Evolutionary conservation across 53 echinoderm and acorn worm genomes (phyloP).

Genomic region (Mesocentrotus franciscanus): DNA sequence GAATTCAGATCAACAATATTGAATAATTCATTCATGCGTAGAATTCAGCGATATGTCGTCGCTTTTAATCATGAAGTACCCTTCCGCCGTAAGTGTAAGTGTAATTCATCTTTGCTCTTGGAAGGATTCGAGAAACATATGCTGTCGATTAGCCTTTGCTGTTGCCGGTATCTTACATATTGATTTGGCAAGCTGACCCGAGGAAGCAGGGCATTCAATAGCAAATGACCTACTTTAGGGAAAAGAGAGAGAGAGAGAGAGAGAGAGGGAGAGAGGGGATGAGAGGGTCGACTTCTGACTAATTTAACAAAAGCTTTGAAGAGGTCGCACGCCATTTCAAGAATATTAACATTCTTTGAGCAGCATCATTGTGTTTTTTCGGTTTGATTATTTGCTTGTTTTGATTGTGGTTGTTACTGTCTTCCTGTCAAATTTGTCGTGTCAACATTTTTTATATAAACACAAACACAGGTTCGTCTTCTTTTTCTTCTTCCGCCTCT

Average conservation of each 20-base stretch:
- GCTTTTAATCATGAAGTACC: background rate
- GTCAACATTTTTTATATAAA: too few relatives aligned
- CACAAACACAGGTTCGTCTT: too few relatives aligned
- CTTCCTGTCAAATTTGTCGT: too few relatives aligned
- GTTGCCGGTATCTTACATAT: background rate
- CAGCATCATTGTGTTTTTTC: too few relatives aligned
- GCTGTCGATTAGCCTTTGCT: background rate
- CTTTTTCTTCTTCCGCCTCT: too few relatives aligned
- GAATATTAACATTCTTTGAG: too few relatives aligned
- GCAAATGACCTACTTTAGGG: background rate
- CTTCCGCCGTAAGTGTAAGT: background rate
- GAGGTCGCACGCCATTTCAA: too few relatives aligned
- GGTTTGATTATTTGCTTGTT: too few relatives aligned
- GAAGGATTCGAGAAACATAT: background rate
- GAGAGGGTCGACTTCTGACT: background rate
- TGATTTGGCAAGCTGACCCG: background rate
- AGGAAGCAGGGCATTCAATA: slow-evolving; percentile 34
- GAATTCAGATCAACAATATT: too few relatives aligned
- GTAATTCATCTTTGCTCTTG: background rate
- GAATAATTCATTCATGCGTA: background rate
- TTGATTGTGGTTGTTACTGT: too few relatives aligned
- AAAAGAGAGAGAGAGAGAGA: background rate
- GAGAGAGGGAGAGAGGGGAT: background rate
- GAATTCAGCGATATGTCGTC: background rate
- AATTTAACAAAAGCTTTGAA: background rate